Evolutionary conservation across 2,888 invertebrate genomes (phyloP).

Genomic region (Eilema griseolum): DNA sequence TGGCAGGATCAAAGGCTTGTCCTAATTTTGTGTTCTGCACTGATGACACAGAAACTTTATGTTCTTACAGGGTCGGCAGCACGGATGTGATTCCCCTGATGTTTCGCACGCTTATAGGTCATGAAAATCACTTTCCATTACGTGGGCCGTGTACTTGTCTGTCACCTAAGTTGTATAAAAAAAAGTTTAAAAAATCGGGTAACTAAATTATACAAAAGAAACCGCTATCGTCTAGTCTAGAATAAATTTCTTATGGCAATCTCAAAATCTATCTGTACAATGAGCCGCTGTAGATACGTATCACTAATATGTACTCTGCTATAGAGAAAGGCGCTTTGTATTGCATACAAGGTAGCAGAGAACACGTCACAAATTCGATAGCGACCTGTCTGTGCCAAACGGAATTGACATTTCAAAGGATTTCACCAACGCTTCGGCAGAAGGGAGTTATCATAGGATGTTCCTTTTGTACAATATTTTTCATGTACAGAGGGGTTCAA

Average conservation of each 20-base stretch:
- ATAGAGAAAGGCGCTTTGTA: constrained; percentile 36
- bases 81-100: too few species aligned
- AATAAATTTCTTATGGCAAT: neutral
- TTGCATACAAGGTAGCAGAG: constrained; percentile 25
- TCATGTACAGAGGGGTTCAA: too few species aligned
- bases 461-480: neutral
- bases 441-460: neutral
- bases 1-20: too few species aligned
- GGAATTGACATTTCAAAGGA: constrained; percentile 6
- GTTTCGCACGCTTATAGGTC: too few species aligned
- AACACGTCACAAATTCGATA: constrained; percentile 38
- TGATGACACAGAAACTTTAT: too few species aligned
- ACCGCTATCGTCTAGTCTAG: neutral
- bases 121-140: too few species aligned
- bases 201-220: too few species aligned
- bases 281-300: neutral
- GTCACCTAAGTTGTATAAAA: too few species aligned
- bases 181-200: too few species aligned
- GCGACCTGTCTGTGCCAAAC: constrained; percentile 30
- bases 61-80: too few species aligned
- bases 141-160: too few species aligned
- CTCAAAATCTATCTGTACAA: neutral
- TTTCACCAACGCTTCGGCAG: constrained; percentile 1
- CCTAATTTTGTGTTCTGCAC: too few species aligned
- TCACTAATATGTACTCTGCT: neutral